Evolutionary conservation across 2,888 invertebrate genomes (phyloP).

Genomic region (Hofmannophila pseudospretella): DNA sequence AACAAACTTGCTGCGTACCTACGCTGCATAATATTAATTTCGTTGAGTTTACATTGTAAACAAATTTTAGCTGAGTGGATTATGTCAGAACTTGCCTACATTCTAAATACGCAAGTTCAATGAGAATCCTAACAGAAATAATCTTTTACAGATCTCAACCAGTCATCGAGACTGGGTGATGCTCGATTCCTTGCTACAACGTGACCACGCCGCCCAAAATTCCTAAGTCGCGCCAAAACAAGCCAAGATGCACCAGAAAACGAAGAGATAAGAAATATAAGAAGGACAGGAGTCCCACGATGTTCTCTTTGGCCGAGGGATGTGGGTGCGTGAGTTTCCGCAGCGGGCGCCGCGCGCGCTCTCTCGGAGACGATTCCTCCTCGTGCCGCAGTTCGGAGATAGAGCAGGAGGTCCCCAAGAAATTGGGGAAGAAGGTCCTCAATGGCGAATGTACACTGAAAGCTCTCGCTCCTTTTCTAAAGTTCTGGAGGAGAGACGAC

Average conservation of each 20-base stretch:
- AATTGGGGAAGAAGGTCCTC: slow-evolving; percentile 49
- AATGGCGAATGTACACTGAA: slow-evolving; percentile 71
- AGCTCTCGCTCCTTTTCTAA: slow-evolving; percentile 80
- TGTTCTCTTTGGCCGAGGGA: slow-evolving; percentile 71
- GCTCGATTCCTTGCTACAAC: slow-evolving; percentile 19
- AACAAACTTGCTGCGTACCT: no score
- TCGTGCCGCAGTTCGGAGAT: slow-evolving; percentile 72
- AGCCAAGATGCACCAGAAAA: slow-evolving; percentile 67
- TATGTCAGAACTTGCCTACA: no score
- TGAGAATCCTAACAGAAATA: no score
- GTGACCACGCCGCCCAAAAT: slow-evolving; percentile 35
- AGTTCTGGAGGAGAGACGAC: slow-evolving; percentile 83
- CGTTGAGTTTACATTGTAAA: no score
- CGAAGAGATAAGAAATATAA: slow-evolving; percentile 68
- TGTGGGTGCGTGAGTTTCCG: slow-evolving; percentile 70
- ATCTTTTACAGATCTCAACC: slow-evolving; percentile 24
- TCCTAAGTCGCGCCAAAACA: slow-evolving; percentile 61
- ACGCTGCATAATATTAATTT: no score
- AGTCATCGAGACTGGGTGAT: slow-evolving; percentile 28
- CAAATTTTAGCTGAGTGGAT: no score
- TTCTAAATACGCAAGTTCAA: no score
- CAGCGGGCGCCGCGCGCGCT: slow-evolving; percentile 52
- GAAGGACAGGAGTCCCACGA: slow-evolving; percentile 67
- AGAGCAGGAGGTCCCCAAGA: slow-evolving; percentile 67
- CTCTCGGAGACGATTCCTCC: slow-evolving; percentile 64